Conservation (phyloP, 2,797 vertebrate genomes). For the Masticophis lateralis region DNA sequence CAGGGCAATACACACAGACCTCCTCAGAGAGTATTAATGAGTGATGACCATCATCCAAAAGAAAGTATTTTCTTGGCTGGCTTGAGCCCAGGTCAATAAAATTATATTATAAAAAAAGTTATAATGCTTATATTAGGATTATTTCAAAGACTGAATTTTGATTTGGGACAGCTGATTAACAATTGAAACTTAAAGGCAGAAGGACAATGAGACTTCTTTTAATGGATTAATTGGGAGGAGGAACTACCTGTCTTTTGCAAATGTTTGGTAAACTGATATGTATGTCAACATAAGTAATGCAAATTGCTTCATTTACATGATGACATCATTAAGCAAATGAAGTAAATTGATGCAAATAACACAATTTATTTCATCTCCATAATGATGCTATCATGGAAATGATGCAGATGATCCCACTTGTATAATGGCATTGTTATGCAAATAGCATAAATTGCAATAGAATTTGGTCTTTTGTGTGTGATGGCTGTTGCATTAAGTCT, state of each 20-base stretch:
- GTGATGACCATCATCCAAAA: neutral
- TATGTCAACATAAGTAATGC: neutral
- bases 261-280: neutral
- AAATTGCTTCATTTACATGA: neutral
- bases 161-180: neutral
- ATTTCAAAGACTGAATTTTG: neutral
- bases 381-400: neutral
- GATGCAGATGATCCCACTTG: neutral
- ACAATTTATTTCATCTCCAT: neutral
- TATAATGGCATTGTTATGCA: neutral
- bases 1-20: neutral
- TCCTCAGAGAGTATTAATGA: neutral
- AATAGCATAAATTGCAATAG: neutral
- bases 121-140: neutral
- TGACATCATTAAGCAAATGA: neutral
- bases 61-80: neutral
- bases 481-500: neutral
- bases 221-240: neutral
- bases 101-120: neutral
- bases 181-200: neutral
- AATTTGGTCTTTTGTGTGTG: neutral
- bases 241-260: neutral
- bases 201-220: neutral
- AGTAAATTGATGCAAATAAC: neutral
- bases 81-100: neutral